These are phyloP conservation scores for Sceliomorpha sp. DNA, from an alignment of 2,888 invertebrate species.

Conservation along the genomic window DNA sequence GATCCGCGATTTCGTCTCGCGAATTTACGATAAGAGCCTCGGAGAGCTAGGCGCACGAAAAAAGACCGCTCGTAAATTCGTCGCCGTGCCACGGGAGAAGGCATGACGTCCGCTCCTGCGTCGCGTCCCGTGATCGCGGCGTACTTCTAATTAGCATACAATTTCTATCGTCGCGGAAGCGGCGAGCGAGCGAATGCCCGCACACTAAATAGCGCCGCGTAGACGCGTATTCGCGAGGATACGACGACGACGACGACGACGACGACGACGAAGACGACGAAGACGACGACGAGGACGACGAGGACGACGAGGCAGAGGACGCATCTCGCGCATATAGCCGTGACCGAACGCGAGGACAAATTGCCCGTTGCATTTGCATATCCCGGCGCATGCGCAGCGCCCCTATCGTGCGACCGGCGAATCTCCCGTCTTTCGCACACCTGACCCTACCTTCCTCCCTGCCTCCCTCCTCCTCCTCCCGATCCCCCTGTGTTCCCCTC, in stretches of 20 bases:
- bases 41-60: constrained; percentile 15
- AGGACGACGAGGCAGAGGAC: too few species aligned
- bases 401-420: constrained; percentile 11
- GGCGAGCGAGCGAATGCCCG: constrained; percentile 23
- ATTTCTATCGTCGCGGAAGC: constrained; percentile 68
- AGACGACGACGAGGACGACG: too few species aligned
- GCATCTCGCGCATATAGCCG: constrained; percentile 11
- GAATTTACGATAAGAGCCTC: constrained; percentile 29
- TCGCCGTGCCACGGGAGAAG: not conserved
- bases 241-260: too few species aligned
- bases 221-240: constrained; percentile 39
- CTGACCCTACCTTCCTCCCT: constrained; percentile 13
- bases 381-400: constrained; percentile 57
- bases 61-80: constrained; percentile 16
- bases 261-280: too few species aligned
- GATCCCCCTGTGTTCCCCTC: constrained; percentile 1
- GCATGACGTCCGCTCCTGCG: not conserved
- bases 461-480: constrained; percentile 1
- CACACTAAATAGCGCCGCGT: constrained; percentile 57
- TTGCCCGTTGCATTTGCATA: constrained; percentile 69
- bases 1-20: constrained; percentile 14
- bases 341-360: constrained; percentile 64
- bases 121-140: constrained; percentile 8
- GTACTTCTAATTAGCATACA: constrained; percentile 72
- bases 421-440: constrained; percentile 7